These are phyloP conservation scores for Cichladusa arquata DNA, from an alignment of 2,113 vertebrate species.

Conservation along the genomic window DNA sequence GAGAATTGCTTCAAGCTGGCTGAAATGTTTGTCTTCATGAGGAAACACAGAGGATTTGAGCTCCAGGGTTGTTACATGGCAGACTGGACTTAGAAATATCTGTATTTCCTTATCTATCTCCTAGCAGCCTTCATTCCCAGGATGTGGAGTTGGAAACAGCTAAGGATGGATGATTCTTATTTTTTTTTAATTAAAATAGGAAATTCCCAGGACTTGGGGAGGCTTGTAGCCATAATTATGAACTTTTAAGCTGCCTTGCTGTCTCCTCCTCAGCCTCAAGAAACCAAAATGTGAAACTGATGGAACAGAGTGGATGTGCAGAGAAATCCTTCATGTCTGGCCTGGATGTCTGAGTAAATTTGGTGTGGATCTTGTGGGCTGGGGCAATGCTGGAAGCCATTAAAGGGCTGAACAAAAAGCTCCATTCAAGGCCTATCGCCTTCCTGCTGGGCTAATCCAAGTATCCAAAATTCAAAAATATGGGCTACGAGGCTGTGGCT, in stretches of 20 bases:
- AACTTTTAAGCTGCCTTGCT: slow-evolving; percentile 42
- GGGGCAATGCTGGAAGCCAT: slow-evolving; percentile 85
- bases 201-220: neutral
- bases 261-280: slow-evolving; percentile 38
- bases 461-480: slow-evolving; percentile 78
- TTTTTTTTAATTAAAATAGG: neutral
- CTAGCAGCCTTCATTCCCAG: neutral
- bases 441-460: slow-evolving; percentile 86
- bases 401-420: slow-evolving; percentile 86
- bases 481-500: slow-evolving; percentile 65
- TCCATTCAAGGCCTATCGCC: slow-evolving; percentile 83
- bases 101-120: neutral
- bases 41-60: neutral
- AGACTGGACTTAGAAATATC: neutral
- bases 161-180: neutral
- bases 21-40: neutral
- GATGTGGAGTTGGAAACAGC: neutral
- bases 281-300: slow-evolving; percentile 54
- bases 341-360: slow-evolving; percentile 71
- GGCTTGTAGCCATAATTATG: slow-evolving; percentile 17
- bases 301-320: slow-evolving; percentile 65
- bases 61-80: neutral
- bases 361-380: slow-evolving; percentile 74
- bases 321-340: slow-evolving; percentile 73
- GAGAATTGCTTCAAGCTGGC: neutral